A percentile compares a stretch with the other conserved stretches of the same genome.
phyloP scores from a whole-genome alignment of 2,797 vertebrate species.

The Eutrigla gurnardus region DNA sequence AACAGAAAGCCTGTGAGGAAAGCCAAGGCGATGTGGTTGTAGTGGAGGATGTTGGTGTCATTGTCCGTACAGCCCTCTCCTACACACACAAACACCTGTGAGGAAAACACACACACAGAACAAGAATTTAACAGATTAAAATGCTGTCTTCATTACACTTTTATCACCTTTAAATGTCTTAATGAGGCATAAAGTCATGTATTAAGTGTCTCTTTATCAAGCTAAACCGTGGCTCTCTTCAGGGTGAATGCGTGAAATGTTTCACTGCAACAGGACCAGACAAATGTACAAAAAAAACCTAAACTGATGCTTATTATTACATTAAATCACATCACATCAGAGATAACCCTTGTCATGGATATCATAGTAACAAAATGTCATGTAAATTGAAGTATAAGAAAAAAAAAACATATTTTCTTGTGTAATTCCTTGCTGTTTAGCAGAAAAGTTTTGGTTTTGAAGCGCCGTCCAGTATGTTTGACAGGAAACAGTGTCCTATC shows the following conservation, averaged over 20 bases:
- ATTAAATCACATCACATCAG: background rate
- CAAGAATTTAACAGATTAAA: background rate
- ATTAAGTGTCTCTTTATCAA: background rate
- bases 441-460: background rate
- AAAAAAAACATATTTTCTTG: background rate
- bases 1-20: slow-evolving; percentile 92
- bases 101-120: slow-evolving; percentile 22
- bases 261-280: background rate
- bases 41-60: slow-evolving; percentile 83
- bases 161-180: background rate
- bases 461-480: background rate
- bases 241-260: background rate
- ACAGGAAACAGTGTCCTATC: background rate
- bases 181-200: background rate
- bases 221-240: background rate
- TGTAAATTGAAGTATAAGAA: background rate
- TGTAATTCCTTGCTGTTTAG: background rate
- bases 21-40: slow-evolving; percentile 86
- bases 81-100: slow-evolving; percentile 86
- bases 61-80: slow-evolving; percentile 82
- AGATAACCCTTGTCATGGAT: background rate
- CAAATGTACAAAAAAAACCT: background rate
- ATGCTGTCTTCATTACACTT: background rate
- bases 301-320: background rate
- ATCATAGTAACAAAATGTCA: background rate